These are phyloP conservation scores for Drosophila equinoxialis DNA, from an alignment of 1,140 invertebrate genomes.

Conservation along the genomic window DNA sequence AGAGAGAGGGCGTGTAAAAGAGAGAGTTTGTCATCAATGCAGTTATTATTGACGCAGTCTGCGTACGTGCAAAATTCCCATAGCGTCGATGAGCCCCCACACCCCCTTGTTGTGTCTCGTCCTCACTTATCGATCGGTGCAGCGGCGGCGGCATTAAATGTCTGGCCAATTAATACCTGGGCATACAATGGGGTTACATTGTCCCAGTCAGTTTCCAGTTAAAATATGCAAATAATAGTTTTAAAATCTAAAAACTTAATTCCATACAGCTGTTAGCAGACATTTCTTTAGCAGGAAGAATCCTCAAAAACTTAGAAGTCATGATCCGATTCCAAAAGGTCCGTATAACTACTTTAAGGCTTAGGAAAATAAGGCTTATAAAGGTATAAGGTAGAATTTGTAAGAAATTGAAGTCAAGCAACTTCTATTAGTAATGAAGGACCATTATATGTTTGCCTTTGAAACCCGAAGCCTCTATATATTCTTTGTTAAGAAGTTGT, in stretches of 20 bases:
- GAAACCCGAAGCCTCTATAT: too few species aligned
- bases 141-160: neutral
- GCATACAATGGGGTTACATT: constrained; percentile 21
- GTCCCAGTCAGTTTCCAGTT: constrained; percentile 7
- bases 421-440: too few species aligned
- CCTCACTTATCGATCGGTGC: neutral
- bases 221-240: neutral
- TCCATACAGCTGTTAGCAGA: neutral
- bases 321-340: too few species aligned
- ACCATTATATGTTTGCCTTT: too few species aligned
- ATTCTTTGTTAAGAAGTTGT: too few species aligned
- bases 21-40: constrained; percentile 55
- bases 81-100: neutral
- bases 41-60: constrained; percentile 79
- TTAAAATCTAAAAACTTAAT: neutral
- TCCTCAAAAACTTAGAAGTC: too few species aligned
- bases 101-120: too few species aligned
- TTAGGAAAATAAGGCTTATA: too few species aligned
- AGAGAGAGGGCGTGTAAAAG: constrained; percentile 14
- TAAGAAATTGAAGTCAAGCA: too few species aligned
- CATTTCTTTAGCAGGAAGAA: too few species aligned
- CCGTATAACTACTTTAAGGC: too few species aligned
- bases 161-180: constrained; percentile 6
- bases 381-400: too few species aligned
- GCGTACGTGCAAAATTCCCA: constrained; percentile 39